These are phyloP conservation scores for Spicauda simplicius DNA, from an alignment of 2,888 invertebrate species.

Conservation along the genomic window DNA sequence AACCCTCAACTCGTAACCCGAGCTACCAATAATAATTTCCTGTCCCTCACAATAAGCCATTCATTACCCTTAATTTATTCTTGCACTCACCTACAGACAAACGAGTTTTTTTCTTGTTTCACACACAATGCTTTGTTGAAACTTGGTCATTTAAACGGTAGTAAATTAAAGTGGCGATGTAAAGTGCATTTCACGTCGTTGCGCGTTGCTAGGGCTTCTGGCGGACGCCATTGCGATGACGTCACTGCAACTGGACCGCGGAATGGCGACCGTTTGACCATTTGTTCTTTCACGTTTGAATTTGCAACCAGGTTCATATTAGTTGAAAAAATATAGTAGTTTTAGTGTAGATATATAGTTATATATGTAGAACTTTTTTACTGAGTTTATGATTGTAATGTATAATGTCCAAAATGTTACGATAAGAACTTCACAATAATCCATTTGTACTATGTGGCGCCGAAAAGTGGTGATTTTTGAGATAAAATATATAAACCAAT, in stretches of 20 bases:
- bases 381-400: no score
- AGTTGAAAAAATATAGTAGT: no score
- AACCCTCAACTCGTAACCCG: conserved; percentile 62
- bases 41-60: conserved; percentile 80
- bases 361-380: no score
- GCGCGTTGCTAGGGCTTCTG: conserved; percentile 72
- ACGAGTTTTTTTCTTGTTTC: conserved; percentile 51
- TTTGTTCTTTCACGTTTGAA: conserved; percentile 20
- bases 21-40: conserved; percentile 78
- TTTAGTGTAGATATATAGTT: no score
- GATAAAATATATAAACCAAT: no score
- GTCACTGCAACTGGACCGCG: conserved; percentile 68
- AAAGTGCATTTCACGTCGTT: conserved; percentile 54
- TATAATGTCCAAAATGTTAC: no score
- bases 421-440: no score
- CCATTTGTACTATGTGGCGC: no score
- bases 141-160: conserved; percentile 45
- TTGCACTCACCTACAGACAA: conserved; percentile 68
- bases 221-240: conserved; percentile 75
- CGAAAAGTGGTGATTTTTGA: no score
- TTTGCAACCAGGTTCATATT: neutral
- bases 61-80: conserved; percentile 83
- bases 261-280: conserved; percentile 37
- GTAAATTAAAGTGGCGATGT: conserved; percentile 61
- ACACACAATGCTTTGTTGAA: conserved; percentile 52